Conservation (phyloP, 2,113 vertebrate genomes). For the Coracopsis vasa region DNA sequence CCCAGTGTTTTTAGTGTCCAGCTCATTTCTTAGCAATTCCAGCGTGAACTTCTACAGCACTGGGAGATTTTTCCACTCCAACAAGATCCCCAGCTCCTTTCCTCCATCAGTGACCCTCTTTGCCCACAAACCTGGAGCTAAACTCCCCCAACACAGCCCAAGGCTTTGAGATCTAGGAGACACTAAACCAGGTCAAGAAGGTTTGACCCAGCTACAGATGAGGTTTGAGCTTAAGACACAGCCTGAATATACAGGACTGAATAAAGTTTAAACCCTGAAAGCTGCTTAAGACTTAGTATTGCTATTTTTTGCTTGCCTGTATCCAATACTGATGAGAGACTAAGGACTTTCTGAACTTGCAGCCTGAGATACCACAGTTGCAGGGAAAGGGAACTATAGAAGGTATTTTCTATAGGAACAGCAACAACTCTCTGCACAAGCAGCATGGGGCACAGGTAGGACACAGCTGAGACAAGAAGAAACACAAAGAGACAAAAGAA, state of each 20-base stretch:
- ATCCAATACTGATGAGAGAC: not conserved
- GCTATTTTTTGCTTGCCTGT: not conserved
- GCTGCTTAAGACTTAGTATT: not conserved
- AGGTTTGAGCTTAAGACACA: not conserved
- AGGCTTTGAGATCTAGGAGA: not conserved
- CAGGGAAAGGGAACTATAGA: accelerated
- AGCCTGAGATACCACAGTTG: not conserved
- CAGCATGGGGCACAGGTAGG: accelerated
- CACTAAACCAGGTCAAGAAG: not conserved
- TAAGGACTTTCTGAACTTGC: not conserved
- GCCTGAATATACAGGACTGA: not conserved
- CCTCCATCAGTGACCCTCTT: accelerated
- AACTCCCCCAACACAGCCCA: not conserved
- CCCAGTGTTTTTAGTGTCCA: accelerated
- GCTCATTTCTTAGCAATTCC: not conserved
- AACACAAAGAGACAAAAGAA: not conserved
- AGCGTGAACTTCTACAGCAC: not conserved
- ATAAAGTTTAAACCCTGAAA: not conserved
- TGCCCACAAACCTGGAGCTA: not conserved
- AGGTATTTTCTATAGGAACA: accelerated
- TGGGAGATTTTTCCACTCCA: accelerated
- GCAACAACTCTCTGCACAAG: not conserved
- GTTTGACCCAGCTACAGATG: not conserved
- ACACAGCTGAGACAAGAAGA: not conserved
- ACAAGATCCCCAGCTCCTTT: accelerated